Percentiles rank a stretch among this genome's conserved stretches.
Evolutionary conservation across 2,113 vertebrate species (phyloP).

Genomic region (Balaenoptera acutorostrata): DNA sequence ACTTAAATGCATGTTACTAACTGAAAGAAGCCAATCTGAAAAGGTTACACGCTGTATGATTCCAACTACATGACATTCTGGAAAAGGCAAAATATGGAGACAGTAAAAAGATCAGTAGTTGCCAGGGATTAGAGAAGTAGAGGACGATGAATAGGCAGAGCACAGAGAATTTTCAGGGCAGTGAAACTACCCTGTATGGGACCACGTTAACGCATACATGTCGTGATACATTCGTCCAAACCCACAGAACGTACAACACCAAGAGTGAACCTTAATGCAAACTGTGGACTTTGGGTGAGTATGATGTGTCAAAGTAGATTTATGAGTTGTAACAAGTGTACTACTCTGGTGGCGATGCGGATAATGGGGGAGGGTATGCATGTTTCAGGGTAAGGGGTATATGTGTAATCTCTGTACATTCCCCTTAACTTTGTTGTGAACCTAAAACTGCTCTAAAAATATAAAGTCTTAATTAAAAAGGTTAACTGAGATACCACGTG

Average conservation of each 20-base stretch:
- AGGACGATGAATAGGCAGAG: background rate
- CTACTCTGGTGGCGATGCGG: background rate
- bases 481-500: background rate
- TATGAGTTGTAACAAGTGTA: background rate
- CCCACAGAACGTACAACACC: background rate
- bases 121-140: background rate
- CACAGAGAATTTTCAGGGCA: background rate
- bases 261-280: background rate
- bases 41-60: background rate
- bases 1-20: background rate
- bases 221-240: background rate
- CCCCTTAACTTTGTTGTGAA: background rate
- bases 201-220: background rate
- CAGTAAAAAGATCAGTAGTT: background rate
- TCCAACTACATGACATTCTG: background rate
- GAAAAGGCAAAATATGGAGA: background rate
- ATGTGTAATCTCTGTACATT: background rate
- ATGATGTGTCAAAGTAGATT: background rate
- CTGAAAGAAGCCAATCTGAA: background rate
- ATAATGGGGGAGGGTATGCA: no score
- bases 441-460: background rate
- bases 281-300: background rate
- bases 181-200: background rate
- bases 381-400: background rate
- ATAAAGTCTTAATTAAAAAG: background rate